Evolutionary conservation across 30 jellyfish, hydroid and myxozoan species (phyloP).

Genomic region (Cassiopea xamachana): DNA sequence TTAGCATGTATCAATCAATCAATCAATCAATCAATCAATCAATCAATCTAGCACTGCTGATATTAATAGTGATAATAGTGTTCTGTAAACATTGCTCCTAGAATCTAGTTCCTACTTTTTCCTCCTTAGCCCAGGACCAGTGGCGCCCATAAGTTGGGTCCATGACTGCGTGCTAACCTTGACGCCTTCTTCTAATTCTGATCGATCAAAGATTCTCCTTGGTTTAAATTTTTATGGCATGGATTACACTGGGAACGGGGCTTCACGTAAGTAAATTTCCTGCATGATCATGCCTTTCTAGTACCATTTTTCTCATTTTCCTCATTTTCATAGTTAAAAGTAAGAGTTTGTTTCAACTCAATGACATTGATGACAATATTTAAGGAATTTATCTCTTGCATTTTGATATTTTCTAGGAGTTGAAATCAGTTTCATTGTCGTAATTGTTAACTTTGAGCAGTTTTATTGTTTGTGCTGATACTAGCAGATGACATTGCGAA

Average conservation of each 20-base stretch:
- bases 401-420: background rate
- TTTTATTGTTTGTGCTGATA: background rate
- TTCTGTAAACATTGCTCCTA: too few relatives aligned
- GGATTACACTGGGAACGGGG: conserved; percentile 77
- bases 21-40: too few relatives aligned
- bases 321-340: background rate
- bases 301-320: background rate
- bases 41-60: too few relatives aligned
- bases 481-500: background rate
- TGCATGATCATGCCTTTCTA: background rate
- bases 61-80: too few relatives aligned
- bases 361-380: too few relatives aligned
- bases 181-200: conserved; percentile 67
- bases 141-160: conserved; percentile 94
- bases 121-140: conserved; percentile 89
- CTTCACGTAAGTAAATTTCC: conserved; percentile 76
- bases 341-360: too few relatives aligned
- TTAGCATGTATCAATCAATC: too few relatives aligned
- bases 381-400: background rate
- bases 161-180: conserved; percentile 77
- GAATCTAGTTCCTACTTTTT: background rate
- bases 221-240: conserved; percentile 97
- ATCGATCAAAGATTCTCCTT: conserved; percentile 86
- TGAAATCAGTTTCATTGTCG: background rate
- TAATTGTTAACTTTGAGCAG: background rate